These are phyloP conservation scores for Temnothorax longispinosus DNA, from an alignment of 1,140 invertebrate genomes.

Conservation along the genomic window DNA sequence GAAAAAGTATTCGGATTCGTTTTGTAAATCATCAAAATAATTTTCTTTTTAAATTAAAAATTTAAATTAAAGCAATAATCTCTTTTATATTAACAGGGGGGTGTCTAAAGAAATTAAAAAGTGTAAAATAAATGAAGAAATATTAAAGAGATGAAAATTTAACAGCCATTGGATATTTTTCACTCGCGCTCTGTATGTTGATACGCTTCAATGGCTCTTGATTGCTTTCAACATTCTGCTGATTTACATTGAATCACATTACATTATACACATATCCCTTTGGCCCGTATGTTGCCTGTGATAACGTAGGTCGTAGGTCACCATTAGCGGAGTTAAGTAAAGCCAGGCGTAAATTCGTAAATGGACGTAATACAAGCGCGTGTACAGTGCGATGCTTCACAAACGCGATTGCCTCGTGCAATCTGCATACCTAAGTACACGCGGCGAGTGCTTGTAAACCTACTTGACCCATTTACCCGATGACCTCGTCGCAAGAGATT, in stretches of 20 bases:
- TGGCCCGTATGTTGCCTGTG: neutral
- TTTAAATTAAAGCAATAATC: neutral
- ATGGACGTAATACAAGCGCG: conserved; percentile 50
- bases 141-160: neutral
- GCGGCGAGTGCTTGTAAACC: conserved; percentile 63
- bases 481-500: conserved; percentile 74
- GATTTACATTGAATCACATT: neutral
- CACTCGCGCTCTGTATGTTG: neutral
- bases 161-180: neutral
- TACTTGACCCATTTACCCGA: conserved; percentile 78
- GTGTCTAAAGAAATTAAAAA: neutral
- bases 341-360: conserved; percentile 62
- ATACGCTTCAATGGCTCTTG: neutral
- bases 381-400: conserved; percentile 23
- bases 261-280: neutral
- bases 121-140: neutral
- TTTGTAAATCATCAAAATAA: neutral
- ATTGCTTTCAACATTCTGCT: conserved; percentile 7
- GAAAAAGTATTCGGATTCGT: neutral
- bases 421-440: conserved; percentile 70
- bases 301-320: neutral
- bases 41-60: neutral
- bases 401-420: conserved; percentile 53
- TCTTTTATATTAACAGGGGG: neutral
- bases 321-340: conserved; percentile 21